Conservation (phyloP, 1,140 invertebrate species). For the Scaptomyza graminum region DNA sequence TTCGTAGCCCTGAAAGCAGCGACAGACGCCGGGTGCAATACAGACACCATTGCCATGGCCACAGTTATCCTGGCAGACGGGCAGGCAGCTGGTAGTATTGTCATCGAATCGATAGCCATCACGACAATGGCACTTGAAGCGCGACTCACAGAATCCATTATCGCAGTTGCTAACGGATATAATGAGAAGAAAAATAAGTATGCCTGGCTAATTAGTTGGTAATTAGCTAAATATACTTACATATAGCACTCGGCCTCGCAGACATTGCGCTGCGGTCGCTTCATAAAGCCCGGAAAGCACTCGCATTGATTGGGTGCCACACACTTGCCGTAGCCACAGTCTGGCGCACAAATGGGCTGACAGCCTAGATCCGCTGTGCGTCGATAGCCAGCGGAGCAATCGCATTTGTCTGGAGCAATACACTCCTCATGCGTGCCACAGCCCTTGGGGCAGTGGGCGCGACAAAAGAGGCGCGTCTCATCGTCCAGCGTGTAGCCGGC, state of each 20-base stretch:
- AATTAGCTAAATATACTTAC: constrained; percentile 45
- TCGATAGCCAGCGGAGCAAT: constrained; percentile 86
- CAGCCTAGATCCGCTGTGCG: constrained; percentile 66
- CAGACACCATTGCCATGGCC: constrained; percentile 84
- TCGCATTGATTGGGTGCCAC: constrained; percentile 86
- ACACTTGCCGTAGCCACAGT: constrained; percentile 86
- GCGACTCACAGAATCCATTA: constrained; percentile 86
- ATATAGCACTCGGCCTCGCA: constrained; percentile 79
- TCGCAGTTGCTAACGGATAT: constrained; percentile 82
- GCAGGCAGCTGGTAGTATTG: constrained; percentile 75
- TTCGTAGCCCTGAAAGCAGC: constrained; percentile 86
- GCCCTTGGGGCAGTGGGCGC: constrained; percentile 78
- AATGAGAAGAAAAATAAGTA: neutral
- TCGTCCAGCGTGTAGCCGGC: constrained; percentile 86
- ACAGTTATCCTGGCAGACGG: constrained; percentile 74
- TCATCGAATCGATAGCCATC: constrained; percentile 85
- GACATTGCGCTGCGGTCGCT: constrained; percentile 68
- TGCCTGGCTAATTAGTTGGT: neutral
- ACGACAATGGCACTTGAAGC: constrained; percentile 86
- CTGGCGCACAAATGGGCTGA: constrained; percentile 80
- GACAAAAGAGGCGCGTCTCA: constrained; percentile 84
- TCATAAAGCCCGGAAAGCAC: constrained; percentile 84
- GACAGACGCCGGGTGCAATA: constrained; percentile 85
- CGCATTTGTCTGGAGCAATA: constrained; percentile 85
- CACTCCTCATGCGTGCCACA: constrained; percentile 84